Percentiles rank a stretch among this genome's conserved stretches.
phyloP scores from a whole-genome alignment of 92 coral and sea anemone species.

The Heteractis magnifica region DNA sequence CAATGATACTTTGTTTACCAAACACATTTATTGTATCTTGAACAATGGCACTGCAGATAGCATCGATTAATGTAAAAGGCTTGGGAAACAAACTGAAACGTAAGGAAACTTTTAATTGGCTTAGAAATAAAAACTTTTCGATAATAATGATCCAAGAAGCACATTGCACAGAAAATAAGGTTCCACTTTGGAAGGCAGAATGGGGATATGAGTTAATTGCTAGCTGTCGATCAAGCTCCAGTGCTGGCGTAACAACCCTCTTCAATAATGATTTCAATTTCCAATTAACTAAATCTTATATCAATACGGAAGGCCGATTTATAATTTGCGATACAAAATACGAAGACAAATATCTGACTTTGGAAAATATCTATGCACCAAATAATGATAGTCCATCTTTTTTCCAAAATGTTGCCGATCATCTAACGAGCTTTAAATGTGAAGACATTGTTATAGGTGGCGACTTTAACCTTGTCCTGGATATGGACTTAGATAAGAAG shows the following conservation, averaged over 20 bases:
- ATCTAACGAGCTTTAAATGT: neutral
- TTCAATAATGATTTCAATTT: constrained; percentile 11
- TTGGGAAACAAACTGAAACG: constrained; percentile 24
- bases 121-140: constrained; percentile 26
- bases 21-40: too few relatives aligned
- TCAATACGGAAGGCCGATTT: constrained; percentile 26
- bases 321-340: constrained; percentile 32
- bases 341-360: constrained; percentile 17
- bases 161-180: constrained; percentile 21
- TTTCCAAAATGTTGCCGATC: constrained; percentile 6
- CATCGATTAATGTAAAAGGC: constrained; percentile 25
- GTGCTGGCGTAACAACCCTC: constrained; percentile 9
- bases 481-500: too few relatives aligned
- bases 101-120: constrained; percentile 39
- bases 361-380: constrained; percentile 35
- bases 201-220: too few relatives aligned
- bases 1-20: too few relatives aligned
- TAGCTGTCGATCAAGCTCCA: constrained; percentile 12
- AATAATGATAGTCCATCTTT: constrained; percentile 29
- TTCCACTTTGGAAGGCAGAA: constrained; percentile 12
- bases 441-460: constrained; percentile 36
- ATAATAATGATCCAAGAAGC: constrained; percentile 39
- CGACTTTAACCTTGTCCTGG: constrained; percentile 18
- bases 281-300: neutral
- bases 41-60: too few relatives aligned